Evolutionary conservation across 2,888 invertebrate genomes (phyloP), one percentile per base, ranked within the genome.

Genomic region (Acronicta aceris): DNA sequence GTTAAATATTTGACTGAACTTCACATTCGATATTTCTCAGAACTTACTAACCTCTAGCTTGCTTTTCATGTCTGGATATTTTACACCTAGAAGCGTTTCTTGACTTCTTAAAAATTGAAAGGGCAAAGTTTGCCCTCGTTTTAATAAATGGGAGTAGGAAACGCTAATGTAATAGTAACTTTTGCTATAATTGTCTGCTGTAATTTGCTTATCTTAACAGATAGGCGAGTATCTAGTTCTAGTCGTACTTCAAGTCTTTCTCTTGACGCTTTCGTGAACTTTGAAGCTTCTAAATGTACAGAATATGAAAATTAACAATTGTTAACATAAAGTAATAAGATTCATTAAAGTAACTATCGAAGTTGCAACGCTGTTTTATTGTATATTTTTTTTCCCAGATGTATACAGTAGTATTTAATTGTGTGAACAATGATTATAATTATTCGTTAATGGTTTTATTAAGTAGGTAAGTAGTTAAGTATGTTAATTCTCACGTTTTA

Each of bases 231-330:
- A 43, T 64, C 43, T 73, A 63, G 54, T 58, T 64, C 43, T 73
- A 63, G 54, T 58, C 59, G 65, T 65, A 60, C 69, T 68, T 75
- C 64, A 65, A 67, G 51, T 81, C 74, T 79, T 79, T 71, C 54
- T 81, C 78, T 83, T 74, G 73, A 79, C 61, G 89, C 89, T 90
- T 87, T 84, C 74, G 81, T 83, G 73, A 78, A 74, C 74, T 78
- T 77, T 76, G 52, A 81, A 81, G 88, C 89, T 90, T 89, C 78
- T 88, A 77, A 79, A 75, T 86, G 86, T 89, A 88, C 81, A 87
- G 81, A 84, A 70, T 82, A 83, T 82, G 75, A 76, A 79, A 75
- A 81, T 72, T 79, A 81, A 59, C 57, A 60, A 72, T 81, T 86
- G 82, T 85, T 84, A 82, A 77, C 56, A 62, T 78, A 71, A 48